Evolutionary conservation across 2,888 invertebrate genomes (phyloP), one percentile per base, ranked within the genome.

Genomic region (Autographa pulchrina): DNA sequence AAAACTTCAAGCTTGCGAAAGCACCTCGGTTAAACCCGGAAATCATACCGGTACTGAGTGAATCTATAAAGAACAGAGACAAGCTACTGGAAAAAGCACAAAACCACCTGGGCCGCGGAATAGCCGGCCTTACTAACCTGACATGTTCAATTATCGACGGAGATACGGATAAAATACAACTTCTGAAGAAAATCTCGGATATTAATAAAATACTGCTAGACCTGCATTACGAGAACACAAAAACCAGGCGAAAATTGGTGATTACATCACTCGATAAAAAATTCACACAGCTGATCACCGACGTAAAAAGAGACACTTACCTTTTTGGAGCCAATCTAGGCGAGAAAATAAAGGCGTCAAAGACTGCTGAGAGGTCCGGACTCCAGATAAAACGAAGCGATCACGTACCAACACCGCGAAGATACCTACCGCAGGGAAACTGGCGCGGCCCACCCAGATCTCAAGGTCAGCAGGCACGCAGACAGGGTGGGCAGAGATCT

Each of bases 331-430:
- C 16, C 3, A 62, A 68, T 41, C 31, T 68, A 18, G 54, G 54
- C 14, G 62, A 62, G 14, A 62, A 62, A 25, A 62, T 56, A 38
- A 68, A 68, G 16, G 68, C 60, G n/a, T 61, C 61, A 31, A 67
- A 67, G 38, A 62, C 54, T 20, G 67, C 67, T 38, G 67, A 67
- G 13, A 61, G 48, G 7, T 67, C 62, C 14, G 41, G 62, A 38
- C 54, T 41, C 7, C 61, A 62, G 25, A 67, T 62, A 41, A 62
- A 62, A 54, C 61, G 62, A n/a, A 67, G 35, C 38, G 35, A 64
- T 11, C 8, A 1, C 7, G 14, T 35, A 13, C 18, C 64, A 7
- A 20, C 35, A 20, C 35, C 38, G n/a, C 35, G 14, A 54, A 32
- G 1, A 9, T 9, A 8, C 38, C 9, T 11, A 41, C 59, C 14